Evolutionary conservation across 1,140 invertebrate species (phyloP).

Genomic region (Drosophila neocordata): DNA sequence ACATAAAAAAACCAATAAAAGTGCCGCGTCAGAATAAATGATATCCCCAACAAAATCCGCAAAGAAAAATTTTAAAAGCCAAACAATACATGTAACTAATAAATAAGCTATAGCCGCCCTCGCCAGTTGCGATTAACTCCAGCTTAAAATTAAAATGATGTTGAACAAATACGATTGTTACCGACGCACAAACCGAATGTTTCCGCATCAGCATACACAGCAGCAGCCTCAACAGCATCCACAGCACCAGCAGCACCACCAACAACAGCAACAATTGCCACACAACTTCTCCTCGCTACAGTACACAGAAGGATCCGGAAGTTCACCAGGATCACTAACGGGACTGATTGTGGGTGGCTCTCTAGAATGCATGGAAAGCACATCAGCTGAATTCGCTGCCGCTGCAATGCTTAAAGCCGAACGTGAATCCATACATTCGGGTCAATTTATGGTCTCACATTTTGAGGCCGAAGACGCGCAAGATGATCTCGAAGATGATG

Average conservation of each 20-base stretch:
- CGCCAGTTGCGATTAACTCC: background rate
- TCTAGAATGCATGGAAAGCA: constrained; percentile 20
- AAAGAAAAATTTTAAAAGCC: background rate
- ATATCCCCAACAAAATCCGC: constrained; percentile 6
- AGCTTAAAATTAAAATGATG: constrained; percentile 60
- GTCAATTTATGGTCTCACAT: constrained; percentile 98
- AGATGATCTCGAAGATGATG: constrained; percentile 90
- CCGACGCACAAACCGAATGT: constrained; percentile 72
- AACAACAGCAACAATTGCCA: constrained; percentile 28
- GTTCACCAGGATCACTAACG: background rate
- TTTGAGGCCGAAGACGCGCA: constrained; percentile 97
- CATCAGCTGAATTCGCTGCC: constrained; percentile 42
- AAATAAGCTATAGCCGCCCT: background rate
- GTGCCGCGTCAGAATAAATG: constrained; percentile 23
- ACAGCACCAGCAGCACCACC: constrained; percentile 27
- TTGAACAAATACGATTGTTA: constrained; percentile 74
- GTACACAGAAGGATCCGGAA: constrained; percentile 23
- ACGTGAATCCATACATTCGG: constrained; percentile 95
- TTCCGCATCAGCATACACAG: constrained; percentile 58
- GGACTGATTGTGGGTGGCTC: background rate
- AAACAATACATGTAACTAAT: background rate
- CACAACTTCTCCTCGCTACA: constrained; percentile 53
- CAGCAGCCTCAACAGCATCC: constrained; percentile 37
- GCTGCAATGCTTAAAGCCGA: constrained; percentile 61
- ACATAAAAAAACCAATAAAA: constrained; percentile 49